Conservation (phyloP, 2,797 vertebrate species). For the Myioborus miniatus region DNA sequence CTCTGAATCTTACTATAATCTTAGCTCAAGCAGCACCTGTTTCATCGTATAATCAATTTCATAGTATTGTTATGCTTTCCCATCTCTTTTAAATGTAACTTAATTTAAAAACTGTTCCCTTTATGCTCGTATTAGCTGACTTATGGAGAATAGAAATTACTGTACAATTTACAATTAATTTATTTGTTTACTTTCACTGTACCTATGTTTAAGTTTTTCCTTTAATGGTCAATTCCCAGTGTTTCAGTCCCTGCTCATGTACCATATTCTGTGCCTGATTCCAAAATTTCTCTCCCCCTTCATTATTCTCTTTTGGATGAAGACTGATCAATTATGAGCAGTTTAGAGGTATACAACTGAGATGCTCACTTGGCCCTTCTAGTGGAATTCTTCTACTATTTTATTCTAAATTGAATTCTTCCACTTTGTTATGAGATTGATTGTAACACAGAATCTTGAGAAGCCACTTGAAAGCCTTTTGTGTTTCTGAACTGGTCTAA, state of each 20-base stretch:
- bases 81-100: background rate
- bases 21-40: background rate
- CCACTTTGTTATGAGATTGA: background rate
- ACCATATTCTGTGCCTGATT: background rate
- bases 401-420: background rate
- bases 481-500: background rate
- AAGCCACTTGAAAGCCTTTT: background rate
- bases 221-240: background rate
- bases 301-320: background rate
- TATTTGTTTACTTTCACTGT: background rate
- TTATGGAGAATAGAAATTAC: background rate
- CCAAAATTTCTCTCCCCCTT: background rate
- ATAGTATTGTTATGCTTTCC: background rate
- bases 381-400: background rate
- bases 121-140: background rate
- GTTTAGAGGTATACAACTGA: background rate
- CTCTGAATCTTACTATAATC: background rate
- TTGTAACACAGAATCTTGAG: background rate
- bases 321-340: background rate
- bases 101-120: background rate
- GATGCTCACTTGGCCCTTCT: background rate
- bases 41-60: background rate
- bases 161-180: background rate
- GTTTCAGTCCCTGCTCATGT: background rate
- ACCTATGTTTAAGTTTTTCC: background rate